Conservation (phyloP, 2,797 vertebrate species). For the Hoplostethus mediterraneus region DNA sequence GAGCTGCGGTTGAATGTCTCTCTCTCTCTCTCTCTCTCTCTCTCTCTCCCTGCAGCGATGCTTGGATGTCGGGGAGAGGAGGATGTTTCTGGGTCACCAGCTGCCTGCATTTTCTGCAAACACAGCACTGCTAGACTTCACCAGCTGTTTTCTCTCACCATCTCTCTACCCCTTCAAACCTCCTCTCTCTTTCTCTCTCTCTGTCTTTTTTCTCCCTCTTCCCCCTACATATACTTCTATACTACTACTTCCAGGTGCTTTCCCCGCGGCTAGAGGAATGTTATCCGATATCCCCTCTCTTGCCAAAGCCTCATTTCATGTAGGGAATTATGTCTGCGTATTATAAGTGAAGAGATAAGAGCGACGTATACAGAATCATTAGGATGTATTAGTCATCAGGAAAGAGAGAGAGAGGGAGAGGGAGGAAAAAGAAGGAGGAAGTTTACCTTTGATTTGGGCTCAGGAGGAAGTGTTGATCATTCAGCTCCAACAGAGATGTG, state of each 20-base stretch:
- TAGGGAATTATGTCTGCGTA: slow-evolving; percentile 65
- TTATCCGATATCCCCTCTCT: slow-evolving; percentile 54
- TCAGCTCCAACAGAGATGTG: slow-evolving; percentile 40
- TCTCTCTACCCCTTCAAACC: slow-evolving; percentile 52
- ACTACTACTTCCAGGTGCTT: slow-evolving; percentile 55
- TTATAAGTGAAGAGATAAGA: slow-evolving; percentile 59
- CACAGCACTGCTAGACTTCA: slow-evolving; percentile 77
- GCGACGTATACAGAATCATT: slow-evolving; percentile 43
- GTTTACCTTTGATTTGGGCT: slow-evolving; percentile 35
- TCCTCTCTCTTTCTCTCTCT: slow-evolving; percentile 25
- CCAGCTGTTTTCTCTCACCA: slow-evolving; percentile 78
- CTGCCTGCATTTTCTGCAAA: slow-evolving; percentile 77
- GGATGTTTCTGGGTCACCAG: slow-evolving; percentile 82
- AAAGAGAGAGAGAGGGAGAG: slow-evolving; percentile 19
- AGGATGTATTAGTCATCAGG: slow-evolving; percentile 52
- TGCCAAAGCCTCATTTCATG: slow-evolving; percentile 15
- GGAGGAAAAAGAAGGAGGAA: slow-evolving; percentile 9
- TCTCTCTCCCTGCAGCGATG: slow-evolving; percentile 41
- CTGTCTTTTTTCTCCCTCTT: not conserved
- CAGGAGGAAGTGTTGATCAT: slow-evolving; percentile 35
- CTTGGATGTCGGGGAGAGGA: slow-evolving; percentile 47
- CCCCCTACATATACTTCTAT: slow-evolving; percentile 35
- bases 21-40: slow-evolving; percentile 4
- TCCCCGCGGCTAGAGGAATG: slow-evolving; percentile 63
- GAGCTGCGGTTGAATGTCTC: slow-evolving; percentile 41